Evolutionary conservation across 2,113 vertebrate genomes (phyloP), one percentile per base, ranked within the genome.

Genomic region (Ovis aries): DNA sequence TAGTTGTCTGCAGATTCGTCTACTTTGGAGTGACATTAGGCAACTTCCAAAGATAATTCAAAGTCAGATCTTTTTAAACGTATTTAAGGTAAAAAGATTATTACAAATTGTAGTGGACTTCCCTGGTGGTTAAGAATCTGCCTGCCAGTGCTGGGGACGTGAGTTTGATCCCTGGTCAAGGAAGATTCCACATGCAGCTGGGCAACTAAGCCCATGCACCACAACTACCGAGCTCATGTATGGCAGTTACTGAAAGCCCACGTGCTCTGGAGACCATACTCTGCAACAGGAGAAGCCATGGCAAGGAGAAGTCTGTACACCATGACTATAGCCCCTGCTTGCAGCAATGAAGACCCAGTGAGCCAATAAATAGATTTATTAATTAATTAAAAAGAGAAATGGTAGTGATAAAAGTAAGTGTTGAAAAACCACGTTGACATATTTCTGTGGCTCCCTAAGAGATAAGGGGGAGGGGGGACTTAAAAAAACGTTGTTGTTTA

Each of bases 61-160:
- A 88, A 88, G 85, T 57, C 45, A 77, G 62, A 84, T 10, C 16
- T 93, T 96, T 90, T 55, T 4, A 48, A 93, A 45, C 29, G 43
- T 53, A 82, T 74, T 77, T 89, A 53, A 89, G 53, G 21, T n/a
- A 62, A 71, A 82, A 53, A 82, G 14, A 81, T 71, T 13, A 87
- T 36, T 64, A 92, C 1, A 27, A 45, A 60, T 52, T 81, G 15
- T 92, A 81, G 90, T 33, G 23, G 3, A 77, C 6, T 77, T 43
- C 36, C 71, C 71, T 43, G 40, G 40, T 77, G 71, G 40, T 77
- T 77, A 77, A 40, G 71, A 77, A 77, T 77, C 71, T 77, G 23
- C 71, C 40, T 43, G 23, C 40, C 71, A 43, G 23, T 77, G 36
- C 40, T 77, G 71, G 71, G 40, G 36, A 15, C 71, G 43, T 1